phyloP scores from a whole-genome alignment of 2,113 vertebrate genomes.

The Pedetes capensis region DNA sequence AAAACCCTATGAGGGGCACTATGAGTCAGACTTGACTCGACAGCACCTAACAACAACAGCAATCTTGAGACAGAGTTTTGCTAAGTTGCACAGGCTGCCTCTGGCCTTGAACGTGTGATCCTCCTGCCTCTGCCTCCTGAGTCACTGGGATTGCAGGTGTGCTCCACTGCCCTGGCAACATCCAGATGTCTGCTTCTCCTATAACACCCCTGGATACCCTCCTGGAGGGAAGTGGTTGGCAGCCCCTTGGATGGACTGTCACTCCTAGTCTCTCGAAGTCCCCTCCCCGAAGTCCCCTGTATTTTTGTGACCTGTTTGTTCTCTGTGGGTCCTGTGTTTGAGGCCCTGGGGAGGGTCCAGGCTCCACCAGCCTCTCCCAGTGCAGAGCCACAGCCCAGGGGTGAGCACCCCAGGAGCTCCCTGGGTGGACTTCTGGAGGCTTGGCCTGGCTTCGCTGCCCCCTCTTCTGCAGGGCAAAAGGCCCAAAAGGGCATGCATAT shows the following conservation, averaged over 20 bases:
- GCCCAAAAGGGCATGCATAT: background rate
- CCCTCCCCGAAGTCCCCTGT: rapidly evolving
- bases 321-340: background rate
- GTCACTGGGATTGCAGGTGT: too few relatives aligned
- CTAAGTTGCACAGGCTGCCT: too few relatives aligned
- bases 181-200: background rate
- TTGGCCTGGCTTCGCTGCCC: background rate
- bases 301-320: background rate
- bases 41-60: too few relatives aligned
- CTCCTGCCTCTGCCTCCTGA: too few relatives aligned
- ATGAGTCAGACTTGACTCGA: too few relatives aligned
- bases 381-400: background rate
- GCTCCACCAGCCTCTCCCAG: background rate
- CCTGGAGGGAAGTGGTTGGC: background rate
- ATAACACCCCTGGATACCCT: background rate
- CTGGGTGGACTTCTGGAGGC: background rate
- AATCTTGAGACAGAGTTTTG: too few relatives aligned
- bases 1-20: too few relatives aligned
- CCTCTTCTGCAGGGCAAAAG: background rate
- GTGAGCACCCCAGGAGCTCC: rapidly evolving
- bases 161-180: too few relatives aligned
- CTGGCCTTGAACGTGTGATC: too few relatives aligned
- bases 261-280: background rate
- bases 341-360: background rate
- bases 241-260: background rate